Evolutionary conservation across 2,113 vertebrate genomes (phyloP).

Genomic region (Melanostigma gelatinosum): DNA sequence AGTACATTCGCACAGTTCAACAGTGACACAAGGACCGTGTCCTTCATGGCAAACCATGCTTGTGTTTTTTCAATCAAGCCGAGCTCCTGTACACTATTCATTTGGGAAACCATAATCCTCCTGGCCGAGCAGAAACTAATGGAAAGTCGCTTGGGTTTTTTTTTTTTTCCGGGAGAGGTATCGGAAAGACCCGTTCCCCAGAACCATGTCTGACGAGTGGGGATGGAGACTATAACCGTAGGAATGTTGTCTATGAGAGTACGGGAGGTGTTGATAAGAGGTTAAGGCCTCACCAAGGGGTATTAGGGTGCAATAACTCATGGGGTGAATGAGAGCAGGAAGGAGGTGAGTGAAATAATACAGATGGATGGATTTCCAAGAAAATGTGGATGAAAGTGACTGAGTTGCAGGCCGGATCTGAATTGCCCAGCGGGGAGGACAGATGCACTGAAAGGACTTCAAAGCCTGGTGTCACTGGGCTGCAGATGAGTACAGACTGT

Average conservation of each 20-base stretch:
- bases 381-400: constrained; percentile 77
- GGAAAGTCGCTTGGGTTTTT: constrained; percentile 83
- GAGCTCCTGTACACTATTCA: constrained; percentile 83
- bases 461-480: constrained; percentile 83
- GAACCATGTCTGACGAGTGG: constrained; percentile 59
- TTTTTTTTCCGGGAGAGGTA: constrained; percentile 67
- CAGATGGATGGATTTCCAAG: constrained; percentile 78
- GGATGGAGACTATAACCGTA: constrained; percentile 54
- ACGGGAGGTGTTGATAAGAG: constrained; percentile 58
- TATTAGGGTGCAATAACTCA: constrained; percentile 47
- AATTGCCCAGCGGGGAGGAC: constrained; percentile 73
- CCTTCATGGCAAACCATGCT: constrained; percentile 79
- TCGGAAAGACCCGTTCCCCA: constrained; percentile 73
- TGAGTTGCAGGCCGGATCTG: constrained; percentile 72
- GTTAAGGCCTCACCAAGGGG: constrained; percentile 41
- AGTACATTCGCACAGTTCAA: constrained; percentile 82
- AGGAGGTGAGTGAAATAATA: constrained; percentile 64
- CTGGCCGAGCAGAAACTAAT: constrained; percentile 82
- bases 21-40: constrained; percentile 84
- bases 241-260: constrained; percentile 45
- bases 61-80: constrained; percentile 87
- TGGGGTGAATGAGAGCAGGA: constrained; percentile 53
- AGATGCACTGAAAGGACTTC: constrained; percentile 81
- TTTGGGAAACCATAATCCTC: constrained; percentile 86
- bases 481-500: constrained; percentile 81